Conservation (phyloP, 2,888 invertebrate genomes). For the Meteorus colon region DNA sequence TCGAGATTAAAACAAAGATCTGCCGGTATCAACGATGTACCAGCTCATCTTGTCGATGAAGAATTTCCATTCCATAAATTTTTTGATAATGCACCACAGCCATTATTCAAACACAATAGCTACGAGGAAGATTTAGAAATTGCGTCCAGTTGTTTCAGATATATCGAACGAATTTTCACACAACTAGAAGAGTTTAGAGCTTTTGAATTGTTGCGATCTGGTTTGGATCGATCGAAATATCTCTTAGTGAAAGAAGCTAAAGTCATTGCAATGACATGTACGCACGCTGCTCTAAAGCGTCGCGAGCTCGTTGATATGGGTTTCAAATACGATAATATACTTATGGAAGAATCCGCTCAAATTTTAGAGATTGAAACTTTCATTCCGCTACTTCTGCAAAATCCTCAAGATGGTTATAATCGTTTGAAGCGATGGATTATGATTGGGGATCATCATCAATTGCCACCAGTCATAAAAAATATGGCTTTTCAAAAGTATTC, state of each 20-base stretch:
- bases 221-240: conserved; percentile 96
- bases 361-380: conserved; percentile 99
- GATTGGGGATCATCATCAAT: conserved; percentile 99
- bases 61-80: conserved; percentile 96
- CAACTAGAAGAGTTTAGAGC: conserved; percentile 98
- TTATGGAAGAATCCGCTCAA: conserved; percentile 99
- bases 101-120: conserved; percentile 86
- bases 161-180: conserved; percentile 95
- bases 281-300: conserved; percentile 97
- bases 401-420: conserved; percentile 96
- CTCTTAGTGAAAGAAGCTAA: conserved; percentile 98
- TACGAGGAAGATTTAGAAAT: conserved; percentile 90
- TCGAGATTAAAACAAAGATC: conserved; percentile 76
- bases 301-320: conserved; percentile 96
- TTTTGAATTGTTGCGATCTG: conserved; percentile 96
- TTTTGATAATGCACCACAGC: conserved; percentile 94
- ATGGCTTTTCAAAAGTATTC: conserved; percentile 99
- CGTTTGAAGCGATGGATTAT: conserved; percentile 99
- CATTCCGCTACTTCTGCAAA: conserved; percentile 97
- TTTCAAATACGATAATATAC: conserved; percentile 98
- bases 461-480: conserved; percentile 99
- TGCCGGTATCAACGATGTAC: conserved; percentile 65
- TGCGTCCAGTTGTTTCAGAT: conserved; percentile 94
- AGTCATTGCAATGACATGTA: conserved; percentile 99
- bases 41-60: conserved; percentile 78